Evolutionary conservation across 2,797 vertebrate species (phyloP).

Genomic region (Eulemur rubriventer): DNA sequence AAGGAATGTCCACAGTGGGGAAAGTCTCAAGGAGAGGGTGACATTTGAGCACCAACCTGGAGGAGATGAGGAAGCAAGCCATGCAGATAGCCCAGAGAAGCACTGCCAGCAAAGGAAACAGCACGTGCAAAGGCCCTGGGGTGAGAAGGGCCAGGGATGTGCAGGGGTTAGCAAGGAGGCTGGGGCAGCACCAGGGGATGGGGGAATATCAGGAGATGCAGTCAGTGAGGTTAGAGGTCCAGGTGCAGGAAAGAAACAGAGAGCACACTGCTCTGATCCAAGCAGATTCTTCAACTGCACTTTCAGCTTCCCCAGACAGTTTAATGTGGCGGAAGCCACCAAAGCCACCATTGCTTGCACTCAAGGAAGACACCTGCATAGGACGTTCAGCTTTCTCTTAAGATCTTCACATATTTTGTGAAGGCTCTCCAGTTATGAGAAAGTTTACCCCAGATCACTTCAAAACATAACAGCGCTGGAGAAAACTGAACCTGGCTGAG

Average conservation of each 20-base stretch:
- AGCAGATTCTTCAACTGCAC: background rate
- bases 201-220: background rate
- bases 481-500: background rate
- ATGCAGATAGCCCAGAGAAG: background rate
- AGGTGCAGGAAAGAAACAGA: too few relatives aligned
- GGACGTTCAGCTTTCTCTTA: background rate
- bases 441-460: background rate
- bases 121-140: background rate
- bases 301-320: background rate
- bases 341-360: background rate
- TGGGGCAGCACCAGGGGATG: accelerated
- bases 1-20: background rate
- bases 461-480: background rate
- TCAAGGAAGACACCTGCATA: background rate
- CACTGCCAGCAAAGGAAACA: background rate
- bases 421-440: background rate
- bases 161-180: background rate
- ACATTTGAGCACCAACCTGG: background rate
- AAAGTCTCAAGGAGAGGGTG: background rate
- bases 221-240: accelerated
- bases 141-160: background rate
- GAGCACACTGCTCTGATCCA: background rate
- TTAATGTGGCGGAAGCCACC: background rate
- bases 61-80: background rate
- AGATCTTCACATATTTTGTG: background rate